Evolutionary conservation across 2,888 invertebrate species (phyloP).

Genomic region (Lithophane leautieri): DNA sequence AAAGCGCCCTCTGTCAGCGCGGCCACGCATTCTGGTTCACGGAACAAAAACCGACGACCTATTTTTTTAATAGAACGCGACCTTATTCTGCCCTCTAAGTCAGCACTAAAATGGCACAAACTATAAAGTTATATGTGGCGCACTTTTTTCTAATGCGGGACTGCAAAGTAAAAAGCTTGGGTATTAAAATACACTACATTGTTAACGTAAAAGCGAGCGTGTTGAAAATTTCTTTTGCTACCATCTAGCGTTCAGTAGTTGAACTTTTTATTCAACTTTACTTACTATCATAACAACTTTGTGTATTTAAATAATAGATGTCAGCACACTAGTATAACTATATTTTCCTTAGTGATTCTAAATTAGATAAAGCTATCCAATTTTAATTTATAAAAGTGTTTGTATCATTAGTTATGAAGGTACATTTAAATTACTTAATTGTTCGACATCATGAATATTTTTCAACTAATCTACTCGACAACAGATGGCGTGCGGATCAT

Average conservation of each 20-base stretch:
- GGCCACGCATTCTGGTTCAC: no score
- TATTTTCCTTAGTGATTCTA: not conserved
- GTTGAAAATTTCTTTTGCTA: no score
- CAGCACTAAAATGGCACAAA: not conserved
- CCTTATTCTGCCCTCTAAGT: not conserved
- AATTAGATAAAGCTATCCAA: not conserved
- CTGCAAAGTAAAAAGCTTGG: not conserved
- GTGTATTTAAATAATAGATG: not conserved
- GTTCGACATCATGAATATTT: no score
- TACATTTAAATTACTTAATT: no score
- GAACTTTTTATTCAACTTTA: not conserved
- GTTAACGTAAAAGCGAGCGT: no score
- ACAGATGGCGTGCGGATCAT: not conserved
- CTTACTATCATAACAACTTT: no score
- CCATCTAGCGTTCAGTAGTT: not conserved
- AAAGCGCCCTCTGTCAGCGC: no score
- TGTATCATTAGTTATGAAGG: no score
- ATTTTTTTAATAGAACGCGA: no score
- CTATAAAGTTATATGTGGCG: not conserved
- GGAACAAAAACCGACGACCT: no score
- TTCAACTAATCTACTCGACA: not conserved
- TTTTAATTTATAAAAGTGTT: no score
- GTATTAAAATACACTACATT: no score
- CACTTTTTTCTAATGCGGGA: not conserved
- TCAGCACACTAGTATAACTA: not conserved